Base-by-base conservation (phyloP, 2,888 invertebrate species). In the Drosophila multiciliata region DNA sequence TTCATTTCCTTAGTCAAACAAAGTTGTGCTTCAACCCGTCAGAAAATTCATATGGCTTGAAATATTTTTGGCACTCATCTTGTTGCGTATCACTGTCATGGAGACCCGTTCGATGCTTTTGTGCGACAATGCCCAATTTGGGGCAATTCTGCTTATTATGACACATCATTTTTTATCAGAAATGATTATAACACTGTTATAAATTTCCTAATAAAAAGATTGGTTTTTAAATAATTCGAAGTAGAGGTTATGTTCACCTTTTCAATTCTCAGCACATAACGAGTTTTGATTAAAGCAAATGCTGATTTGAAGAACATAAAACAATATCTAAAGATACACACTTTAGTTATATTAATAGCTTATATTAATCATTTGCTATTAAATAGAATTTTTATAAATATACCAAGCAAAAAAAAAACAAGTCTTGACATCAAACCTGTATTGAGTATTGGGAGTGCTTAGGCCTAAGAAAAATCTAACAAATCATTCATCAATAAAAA, bases 1-100 rank as follows among this genome's bases (percentile, higher is more conserved):
- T 73, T 78, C 68, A 83, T 83, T 81, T 89, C 75, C 87, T 78
- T 77, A 68, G 54, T 32, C 63, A 66, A 53, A 65, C 78, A 65
- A 20, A 20, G 36, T 48, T 33, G n/a, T 42, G 36, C 38, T 38
- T 11, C 48, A 26, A 38, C 15, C 38, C 54, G 45, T 11, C 29
- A 52, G 58, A 29, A 33, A 33, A 33, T 40, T 26, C 17, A 23
- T 29, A 1, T 32, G 49, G n/a, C 15, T 42, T 2, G n/a, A 20
- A 42, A 20, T 23, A 53, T 53, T 65, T 69, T 66, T 82, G 67
- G 49, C 64, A 73, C 68, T 45, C 69, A 26, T 53, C 36, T 26
- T 20, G 38, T 29, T n/a, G n/a, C 73, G 63, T 59, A 49, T 50
- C 66, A 32, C 40, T 40, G 40, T 40, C 26, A 52, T 38, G 29